Conservation (phyloP, 2,797 vertebrate species). For the Lepus oiostolus region DNA sequence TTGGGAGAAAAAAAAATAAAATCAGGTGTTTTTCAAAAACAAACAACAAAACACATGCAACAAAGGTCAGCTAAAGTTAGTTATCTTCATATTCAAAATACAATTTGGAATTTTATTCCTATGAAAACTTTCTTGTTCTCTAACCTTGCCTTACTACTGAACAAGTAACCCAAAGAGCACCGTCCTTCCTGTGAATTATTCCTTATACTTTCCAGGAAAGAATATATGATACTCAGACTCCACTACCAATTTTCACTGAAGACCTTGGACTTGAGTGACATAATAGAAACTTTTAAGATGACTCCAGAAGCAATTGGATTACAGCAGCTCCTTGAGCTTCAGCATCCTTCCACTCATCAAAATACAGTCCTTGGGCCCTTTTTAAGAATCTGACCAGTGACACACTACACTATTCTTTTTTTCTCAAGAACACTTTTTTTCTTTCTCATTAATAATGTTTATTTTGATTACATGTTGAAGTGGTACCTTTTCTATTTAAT, state of each 20-base stretch:
- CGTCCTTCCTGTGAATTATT: not conserved
- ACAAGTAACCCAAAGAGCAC: not conserved
- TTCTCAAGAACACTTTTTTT: not conserved
- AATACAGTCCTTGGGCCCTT: not conserved
- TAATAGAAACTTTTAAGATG: not conserved
- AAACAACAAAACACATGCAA: not conserved
- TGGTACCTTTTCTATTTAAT: too few species aligned
- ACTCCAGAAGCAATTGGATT: not conserved
- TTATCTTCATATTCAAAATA: slow-evolving; percentile 3
- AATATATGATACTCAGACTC: not conserved
- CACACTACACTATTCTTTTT: slow-evolving; percentile 1
- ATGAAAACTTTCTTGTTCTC: not conserved
- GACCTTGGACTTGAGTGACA: not conserved
- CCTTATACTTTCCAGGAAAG: not conserved
- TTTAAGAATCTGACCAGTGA: not conserved
- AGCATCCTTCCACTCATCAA: not conserved
- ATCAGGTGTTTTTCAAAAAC: too few species aligned
- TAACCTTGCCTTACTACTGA: not conserved
- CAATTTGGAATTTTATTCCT: not conserved
- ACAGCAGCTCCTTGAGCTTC: not conserved
- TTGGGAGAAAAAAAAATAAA: too few species aligned
- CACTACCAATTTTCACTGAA: not conserved
- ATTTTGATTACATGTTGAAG: too few species aligned
- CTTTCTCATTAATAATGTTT: too few species aligned
- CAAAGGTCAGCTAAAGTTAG: not conserved